Base-by-base conservation (phyloP, 1,140 invertebrate species). In the Acyrthosiphon pisum region DNA sequence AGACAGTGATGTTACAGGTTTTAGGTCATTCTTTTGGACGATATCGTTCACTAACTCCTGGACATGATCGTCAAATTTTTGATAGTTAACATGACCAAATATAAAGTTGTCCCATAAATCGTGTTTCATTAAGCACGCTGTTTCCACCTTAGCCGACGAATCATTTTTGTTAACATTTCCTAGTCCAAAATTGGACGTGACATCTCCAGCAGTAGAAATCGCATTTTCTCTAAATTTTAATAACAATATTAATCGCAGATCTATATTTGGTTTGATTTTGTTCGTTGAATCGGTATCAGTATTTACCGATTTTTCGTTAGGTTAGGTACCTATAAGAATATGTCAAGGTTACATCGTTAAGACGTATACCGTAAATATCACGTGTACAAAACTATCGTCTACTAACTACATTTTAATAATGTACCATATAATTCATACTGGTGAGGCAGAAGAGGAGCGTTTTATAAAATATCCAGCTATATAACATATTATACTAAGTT, bases 51-150 rank as follows among this genome's bases (percentile, higher is more conserved):
- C 91, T 18, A 93, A 86, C 9, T 86, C 30, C 35, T 56, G 48
- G 1, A 93, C 37, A n/a, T 93, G 76, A 18, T 56, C 26, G 20
- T 93, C 50, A 53, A 86, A 93, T 84, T 83, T 48, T 41, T 83
- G 44, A 84, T 86, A 56, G n/a, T 93, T 86, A 20, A 86, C 81
- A 44, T 93, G 46, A 83, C 91, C 91, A 23, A 93, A 93, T 35
- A 93, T 83, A 8, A 86, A 93, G 11, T 93, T 83, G 1, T 86
- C 30, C 91, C 91, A 93, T 56, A 84, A 56, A n/a, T 84, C 37
- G 44, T 86, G 81, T 7, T 84, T 84, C 7, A 41, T 44, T 22
- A 93, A 41, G 9, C 35, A 18, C 18, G 50, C 0, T 20, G 50
- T 50, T 30, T 83, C n/a, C 4, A 93, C 48, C 7, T 11, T 26